Percentiles rank a stretch among this genome's conserved stretches.
phyloP scores from a whole-genome alignment of 1,140 invertebrate genomes.

The Drosophila nigromelanica region DNA sequence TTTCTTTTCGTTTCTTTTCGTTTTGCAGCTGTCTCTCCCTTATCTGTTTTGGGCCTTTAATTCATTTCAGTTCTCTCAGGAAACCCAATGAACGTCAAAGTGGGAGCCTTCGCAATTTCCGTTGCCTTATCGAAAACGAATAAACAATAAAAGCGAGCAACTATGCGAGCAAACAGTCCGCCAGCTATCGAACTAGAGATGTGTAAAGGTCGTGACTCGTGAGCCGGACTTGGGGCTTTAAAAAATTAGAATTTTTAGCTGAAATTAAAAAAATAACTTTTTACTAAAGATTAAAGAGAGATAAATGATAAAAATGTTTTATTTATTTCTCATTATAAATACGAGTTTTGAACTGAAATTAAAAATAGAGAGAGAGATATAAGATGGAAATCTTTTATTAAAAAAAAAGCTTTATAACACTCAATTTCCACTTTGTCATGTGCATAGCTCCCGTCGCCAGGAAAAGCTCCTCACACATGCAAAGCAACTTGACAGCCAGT shows the following conservation, averaged over 20 bases:
- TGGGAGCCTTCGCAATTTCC: slow-evolving; percentile 67
- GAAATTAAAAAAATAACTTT: neutral
- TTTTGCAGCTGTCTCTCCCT: slow-evolving; percentile 20
- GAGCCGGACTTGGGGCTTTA: neutral
- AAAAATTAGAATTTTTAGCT: too few relatives aligned
- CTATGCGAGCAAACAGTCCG: slow-evolving; percentile 44
- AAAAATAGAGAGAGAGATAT: too few relatives aligned
- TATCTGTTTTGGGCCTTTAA: slow-evolving; percentile 46
- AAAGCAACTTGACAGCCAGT: slow-evolving; percentile 47
- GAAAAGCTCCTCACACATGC: slow-evolving; percentile 34
- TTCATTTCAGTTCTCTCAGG: slow-evolving; percentile 56
- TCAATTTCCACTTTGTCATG: too few relatives aligned
- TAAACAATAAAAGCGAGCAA: slow-evolving; percentile 74
- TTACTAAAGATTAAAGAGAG: neutral
- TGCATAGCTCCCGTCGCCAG: neutral
- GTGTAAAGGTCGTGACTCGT: slow-evolving; percentile 6
- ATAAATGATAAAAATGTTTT: too few relatives aligned
- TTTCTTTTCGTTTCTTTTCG: slow-evolving; percentile 38
- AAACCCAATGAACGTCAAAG: slow-evolving; percentile 58
- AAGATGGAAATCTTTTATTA: too few relatives aligned
- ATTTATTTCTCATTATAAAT: too few relatives aligned
- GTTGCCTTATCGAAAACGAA: slow-evolving; percentile 78
- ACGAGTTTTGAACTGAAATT: too few relatives aligned
- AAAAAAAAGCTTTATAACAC: too few relatives aligned
- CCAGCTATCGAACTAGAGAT: slow-evolving; percentile 18